Percentiles rank a stretch among this genome's conserved stretches.
Evolutionary conservation across 2,113 vertebrate species (phyloP).

Genomic region (Psophia crepitans): DNA sequence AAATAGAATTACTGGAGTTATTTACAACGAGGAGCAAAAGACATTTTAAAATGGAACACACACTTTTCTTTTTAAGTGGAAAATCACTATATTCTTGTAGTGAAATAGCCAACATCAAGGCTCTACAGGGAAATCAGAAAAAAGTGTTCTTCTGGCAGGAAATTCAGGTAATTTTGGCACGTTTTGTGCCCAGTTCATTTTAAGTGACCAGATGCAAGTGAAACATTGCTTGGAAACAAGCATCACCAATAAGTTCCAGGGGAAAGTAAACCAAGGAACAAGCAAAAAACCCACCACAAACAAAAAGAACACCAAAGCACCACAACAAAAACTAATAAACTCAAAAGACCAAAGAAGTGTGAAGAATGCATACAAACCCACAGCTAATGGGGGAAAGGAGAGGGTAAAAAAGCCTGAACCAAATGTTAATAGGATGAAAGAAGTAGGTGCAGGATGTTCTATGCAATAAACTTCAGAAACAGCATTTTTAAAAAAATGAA

Average conservation of each 20-base stretch:
- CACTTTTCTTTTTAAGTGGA: slow-evolving; percentile 31
- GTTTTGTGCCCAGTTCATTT: not conserved
- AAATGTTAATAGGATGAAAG: not conserved
- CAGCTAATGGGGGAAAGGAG: rapidly evolving
- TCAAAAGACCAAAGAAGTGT: not conserved
- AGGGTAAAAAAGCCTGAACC: not conserved
- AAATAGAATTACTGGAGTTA: slow-evolving; percentile 36
- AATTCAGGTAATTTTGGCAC: slow-evolving; percentile 27
- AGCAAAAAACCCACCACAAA: not conserved
- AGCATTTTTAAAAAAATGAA: rapidly evolving
- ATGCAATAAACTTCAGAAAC: not conserved
- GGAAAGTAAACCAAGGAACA: not conserved
- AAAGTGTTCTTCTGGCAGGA: slow-evolving; percentile 6
- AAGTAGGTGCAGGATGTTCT: not conserved
- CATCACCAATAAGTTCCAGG: not conserved
- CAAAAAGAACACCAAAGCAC: not conserved
- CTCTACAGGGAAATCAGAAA: not conserved
- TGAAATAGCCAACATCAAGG: not conserved
- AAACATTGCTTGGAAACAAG: slow-evolving; percentile 16
- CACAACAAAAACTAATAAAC: not conserved
- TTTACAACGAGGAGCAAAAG: slow-evolving; percentile 30
- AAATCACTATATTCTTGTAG: not conserved
- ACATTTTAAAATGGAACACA: slow-evolving; percentile 8
- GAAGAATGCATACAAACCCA: not conserved
- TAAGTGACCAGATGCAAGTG: not conserved